phyloP scores from a whole-genome alignment of 1,140 invertebrate genomes.

The Aphaenogaster floridana region DNA sequence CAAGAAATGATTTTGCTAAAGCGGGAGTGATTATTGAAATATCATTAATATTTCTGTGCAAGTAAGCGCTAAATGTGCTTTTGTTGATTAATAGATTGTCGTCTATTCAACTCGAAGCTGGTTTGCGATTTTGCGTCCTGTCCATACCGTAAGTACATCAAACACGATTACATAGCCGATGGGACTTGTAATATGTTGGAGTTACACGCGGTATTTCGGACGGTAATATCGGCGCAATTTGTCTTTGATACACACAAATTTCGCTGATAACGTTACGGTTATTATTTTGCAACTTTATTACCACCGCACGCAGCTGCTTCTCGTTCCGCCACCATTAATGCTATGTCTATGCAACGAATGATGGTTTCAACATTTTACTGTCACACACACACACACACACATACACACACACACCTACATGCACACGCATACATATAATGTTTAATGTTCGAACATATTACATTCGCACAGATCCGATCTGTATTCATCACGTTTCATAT shows the following conservation, averaged over 20 bases:
- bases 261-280: slow-evolving; percentile 56
- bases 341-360: slow-evolving; percentile 16
- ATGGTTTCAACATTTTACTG: slow-evolving; percentile 51
- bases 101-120: not conserved
- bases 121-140: slow-evolving; percentile 35
- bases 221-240: slow-evolving; percentile 59
- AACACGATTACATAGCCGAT: slow-evolving; percentile 43
- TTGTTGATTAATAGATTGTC: slow-evolving; percentile 42
- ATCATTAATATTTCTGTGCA: not conserved
- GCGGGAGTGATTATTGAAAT: not conserved
- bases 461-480: not conserved
- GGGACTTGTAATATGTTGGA: slow-evolving; percentile 44
- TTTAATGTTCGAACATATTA: slow-evolving; percentile 30
- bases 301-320: not conserved
- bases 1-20: not conserved
- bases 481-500: not conserved
- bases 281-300: slow-evolving; percentile 65
- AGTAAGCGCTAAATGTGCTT: slow-evolving; percentile 14
- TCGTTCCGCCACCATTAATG: slow-evolving; percentile 26
- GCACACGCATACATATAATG: not conserved
- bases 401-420: not conserved
- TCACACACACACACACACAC: not conserved
- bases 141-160: slow-evolving; percentile 26
- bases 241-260: slow-evolving; percentile 57
- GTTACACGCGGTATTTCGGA: slow-evolving; percentile 39